These are phyloP conservation scores for Cacoxenus indagator DNA, from an alignment of 2,888 invertebrate genomes.

Conservation along the genomic window DNA sequence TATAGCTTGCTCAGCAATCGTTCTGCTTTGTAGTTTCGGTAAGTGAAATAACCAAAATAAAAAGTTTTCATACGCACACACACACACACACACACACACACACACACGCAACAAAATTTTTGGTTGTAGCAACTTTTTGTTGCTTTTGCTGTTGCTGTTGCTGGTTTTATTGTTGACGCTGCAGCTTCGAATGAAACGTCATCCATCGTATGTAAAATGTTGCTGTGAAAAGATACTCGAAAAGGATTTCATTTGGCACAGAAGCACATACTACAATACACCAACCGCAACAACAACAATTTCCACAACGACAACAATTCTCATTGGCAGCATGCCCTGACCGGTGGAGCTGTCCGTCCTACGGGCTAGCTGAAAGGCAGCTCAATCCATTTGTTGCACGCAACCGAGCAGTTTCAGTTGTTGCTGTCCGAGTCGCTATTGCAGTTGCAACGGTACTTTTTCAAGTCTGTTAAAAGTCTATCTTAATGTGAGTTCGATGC, in stretches of 20 bases:
- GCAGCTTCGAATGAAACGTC: conserved; percentile 60
- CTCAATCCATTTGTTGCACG: too few relatives aligned
- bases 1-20: conserved; percentile 71
- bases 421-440: not conserved
- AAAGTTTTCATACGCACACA: conserved; percentile 14
- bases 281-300: not conserved
- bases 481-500: not conserved
- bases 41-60: conserved; percentile 59
- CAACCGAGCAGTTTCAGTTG: too few relatives aligned
- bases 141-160: conserved; percentile 16
- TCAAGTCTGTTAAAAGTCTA: not conserved
- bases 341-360: not conserved
- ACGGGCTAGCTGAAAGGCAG: not conserved
- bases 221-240: not conserved
- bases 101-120: not conserved
- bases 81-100: not conserved
- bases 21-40: conserved; percentile 71
- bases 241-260: not conserved
- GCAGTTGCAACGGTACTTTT: not conserved
- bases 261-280: conserved; percentile 14
- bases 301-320: conserved; percentile 1
- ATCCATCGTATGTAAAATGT: conserved; percentile 16
- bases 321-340: not conserved
- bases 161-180: conserved; percentile 57
- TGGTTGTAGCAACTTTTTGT: not conserved